Conservation (phyloP, 2,113 vertebrate genomes). For the Puma concolor region DNA sequence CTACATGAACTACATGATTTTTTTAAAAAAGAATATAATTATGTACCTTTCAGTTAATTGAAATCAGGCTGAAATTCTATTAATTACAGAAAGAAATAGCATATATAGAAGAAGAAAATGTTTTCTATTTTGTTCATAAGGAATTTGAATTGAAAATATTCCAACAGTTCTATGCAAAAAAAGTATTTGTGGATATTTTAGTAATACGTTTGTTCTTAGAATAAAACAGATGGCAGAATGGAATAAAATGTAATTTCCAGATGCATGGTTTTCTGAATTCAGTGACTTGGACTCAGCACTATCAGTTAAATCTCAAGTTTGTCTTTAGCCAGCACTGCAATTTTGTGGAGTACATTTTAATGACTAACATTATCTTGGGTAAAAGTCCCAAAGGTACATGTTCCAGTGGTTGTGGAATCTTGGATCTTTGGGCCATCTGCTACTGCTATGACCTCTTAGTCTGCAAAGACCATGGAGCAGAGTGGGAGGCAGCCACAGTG, state of each 20-base stretch:
- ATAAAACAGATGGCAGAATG: conserved; percentile 20
- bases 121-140: conserved; percentile 60
- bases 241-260: conserved; percentile 45
- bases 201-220: conserved; percentile 31
- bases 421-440: background rate
- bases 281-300: background rate
- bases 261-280: conserved; percentile 13
- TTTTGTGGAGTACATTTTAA: background rate
- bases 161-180: background rate
- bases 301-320: background rate
- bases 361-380: background rate
- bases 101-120: conserved; percentile 34
- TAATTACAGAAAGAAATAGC: conserved; percentile 31
- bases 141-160: conserved; percentile 36
- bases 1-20: background rate
- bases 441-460: background rate
- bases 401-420: background rate
- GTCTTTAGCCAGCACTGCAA: background rate
- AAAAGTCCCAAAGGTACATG: too few species aligned
- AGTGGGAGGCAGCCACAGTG: background rate
- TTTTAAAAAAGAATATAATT: background rate
- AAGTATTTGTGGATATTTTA: conserved; percentile 15
- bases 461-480: background rate
- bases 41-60: conserved; percentile 35
- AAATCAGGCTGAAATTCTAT: conserved; percentile 45